Evolutionary conservation across 2,888 invertebrate genomes (phyloP).

Genomic region (Baronia brevicornis): DNA sequence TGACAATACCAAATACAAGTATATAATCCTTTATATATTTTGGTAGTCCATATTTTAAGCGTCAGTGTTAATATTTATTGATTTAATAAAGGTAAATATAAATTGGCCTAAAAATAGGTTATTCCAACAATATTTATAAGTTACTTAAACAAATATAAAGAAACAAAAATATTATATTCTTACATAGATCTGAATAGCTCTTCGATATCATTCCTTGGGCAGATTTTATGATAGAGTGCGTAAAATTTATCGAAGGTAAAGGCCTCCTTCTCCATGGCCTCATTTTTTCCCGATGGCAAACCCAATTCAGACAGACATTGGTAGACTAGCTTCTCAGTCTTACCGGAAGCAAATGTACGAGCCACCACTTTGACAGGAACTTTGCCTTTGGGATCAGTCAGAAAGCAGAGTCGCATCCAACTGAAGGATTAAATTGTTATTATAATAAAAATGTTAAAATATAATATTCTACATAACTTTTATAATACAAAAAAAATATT

Average conservation of each 20-base stretch:
- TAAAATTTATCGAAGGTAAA: constrained; percentile 99
- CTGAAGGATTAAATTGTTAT: constrained; percentile 68
- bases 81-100: no score
- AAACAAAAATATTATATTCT: constrained; percentile 70
- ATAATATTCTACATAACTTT: no score
- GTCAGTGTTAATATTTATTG: no score
- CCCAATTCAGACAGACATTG: constrained; percentile 96
- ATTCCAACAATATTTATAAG: no score
- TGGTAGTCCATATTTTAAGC: no score
- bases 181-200: constrained; percentile 97
- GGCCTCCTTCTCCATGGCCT: constrained; percentile 93
- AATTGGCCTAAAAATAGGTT: no score
- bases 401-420: constrained; percentile 98
- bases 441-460: constrained; percentile 1
- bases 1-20: no score
- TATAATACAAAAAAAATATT: neutral
- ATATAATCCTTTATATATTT: no score
- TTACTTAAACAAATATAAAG: no score
- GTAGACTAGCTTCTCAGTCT: constrained; percentile 98
- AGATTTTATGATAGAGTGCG: constrained; percentile 98
- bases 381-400: constrained; percentile 94
- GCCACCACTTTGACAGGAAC: constrained; percentile 98
- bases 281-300: constrained; percentile 96
- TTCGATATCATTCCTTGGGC: constrained; percentile 98
- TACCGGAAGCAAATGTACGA: constrained; percentile 98